Conservation (phyloP, 1,140 invertebrate genomes). For the Diprion similis region DNA sequence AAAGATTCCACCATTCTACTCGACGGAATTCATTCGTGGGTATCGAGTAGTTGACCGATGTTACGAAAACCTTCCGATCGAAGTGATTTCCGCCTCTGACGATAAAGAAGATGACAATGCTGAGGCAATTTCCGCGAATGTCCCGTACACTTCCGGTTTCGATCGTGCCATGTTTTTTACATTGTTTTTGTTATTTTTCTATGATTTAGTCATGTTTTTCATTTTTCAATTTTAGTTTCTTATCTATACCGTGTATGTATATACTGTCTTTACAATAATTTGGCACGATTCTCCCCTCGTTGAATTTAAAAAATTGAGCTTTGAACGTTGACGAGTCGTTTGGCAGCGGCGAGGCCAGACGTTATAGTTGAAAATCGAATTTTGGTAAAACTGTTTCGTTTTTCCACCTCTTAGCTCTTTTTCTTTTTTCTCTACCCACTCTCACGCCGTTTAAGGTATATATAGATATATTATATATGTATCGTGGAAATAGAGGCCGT, state of each 20-base stretch:
- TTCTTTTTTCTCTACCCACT: neutral
- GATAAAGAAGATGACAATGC: conserved; percentile 5
- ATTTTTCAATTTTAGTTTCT: neutral
- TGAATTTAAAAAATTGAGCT: neutral
- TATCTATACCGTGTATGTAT: neutral
- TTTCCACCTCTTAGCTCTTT: neutral
- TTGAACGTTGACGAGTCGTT: neutral
- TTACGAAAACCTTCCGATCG: neutral
- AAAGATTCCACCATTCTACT: no score
- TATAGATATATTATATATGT: conserved; percentile 2
- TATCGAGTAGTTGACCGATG: neutral
- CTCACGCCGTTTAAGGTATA: conserved; percentile 3
- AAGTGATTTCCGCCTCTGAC: conserved; percentile 7
- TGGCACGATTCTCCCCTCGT: neutral
- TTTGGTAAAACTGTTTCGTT: conserved; percentile 17
- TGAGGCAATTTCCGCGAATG: neutral
- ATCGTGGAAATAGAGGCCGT: neutral
- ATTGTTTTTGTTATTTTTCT: neutral
- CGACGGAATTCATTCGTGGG: no score
- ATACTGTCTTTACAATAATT: neutral
- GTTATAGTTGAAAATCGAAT: neutral
- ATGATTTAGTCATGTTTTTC: neutral
- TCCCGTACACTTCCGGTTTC: neutral
- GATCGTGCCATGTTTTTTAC: neutral
- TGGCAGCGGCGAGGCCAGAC: neutral